Evolutionary conservation across 2,113 vertebrate species (phyloP), one percentile per base, ranked within the genome.

Genomic region (Lanius ludovicianus): DNA sequence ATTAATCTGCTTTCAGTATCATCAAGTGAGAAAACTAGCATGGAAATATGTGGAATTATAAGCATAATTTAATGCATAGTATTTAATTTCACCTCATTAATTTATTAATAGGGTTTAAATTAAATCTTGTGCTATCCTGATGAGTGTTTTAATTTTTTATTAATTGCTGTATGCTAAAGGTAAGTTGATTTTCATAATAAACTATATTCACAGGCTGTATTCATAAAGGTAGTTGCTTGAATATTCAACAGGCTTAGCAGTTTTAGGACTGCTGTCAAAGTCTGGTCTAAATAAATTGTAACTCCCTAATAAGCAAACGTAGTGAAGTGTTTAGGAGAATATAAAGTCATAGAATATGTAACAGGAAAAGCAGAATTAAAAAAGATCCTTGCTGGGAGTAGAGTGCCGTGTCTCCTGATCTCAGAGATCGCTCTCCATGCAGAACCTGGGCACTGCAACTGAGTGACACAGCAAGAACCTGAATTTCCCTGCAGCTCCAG

Each of bases 81-180:
- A 64, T 94, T 81, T 93, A 67, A 86, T 86, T 96, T 88, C 60
- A 78, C 62, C 68, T 93, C 69, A 88, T 95, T 93, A 93, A 82
- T 96, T 92, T 93, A 95, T 96, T 95, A 96, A 90, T 91, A 67
- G 85, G 80, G 49, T 95, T 93, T 96, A 90, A 87, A 91, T 97
- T 89, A 90, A 96, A 86, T 89, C 86, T 68, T 82, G 15, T 68
- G 37, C 60, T 82, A 35, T 86, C 50, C 81, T 88, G 90, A 68
- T 93, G 76, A 93, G 63, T 67, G 59, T 70, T 90, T 92, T 59
- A 88, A 84, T 93, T 93, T 93, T 95, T 95, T 71, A 95, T 96
- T 92, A 90, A 94, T 86, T 94, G 75, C 15, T 67, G 19, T 63
- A 53, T 84, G 76, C 64, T 83, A 56, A 75, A 84, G 76, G 44